phyloP scores from a whole-genome alignment of 2,113 vertebrate genomes.

The Brachyistius frenatus region DNA sequence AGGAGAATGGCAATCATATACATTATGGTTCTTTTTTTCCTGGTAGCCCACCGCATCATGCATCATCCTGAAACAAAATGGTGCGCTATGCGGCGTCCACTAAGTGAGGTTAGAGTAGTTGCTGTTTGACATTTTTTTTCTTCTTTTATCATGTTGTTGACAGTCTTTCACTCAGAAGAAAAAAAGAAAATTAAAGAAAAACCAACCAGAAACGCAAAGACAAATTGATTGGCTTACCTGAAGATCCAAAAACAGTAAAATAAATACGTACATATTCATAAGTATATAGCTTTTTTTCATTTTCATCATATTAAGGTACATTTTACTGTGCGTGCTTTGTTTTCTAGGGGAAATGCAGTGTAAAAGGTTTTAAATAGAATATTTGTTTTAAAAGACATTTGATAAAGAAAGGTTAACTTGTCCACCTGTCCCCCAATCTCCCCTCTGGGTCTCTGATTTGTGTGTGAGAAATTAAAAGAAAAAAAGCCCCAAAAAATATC shows the following conservation, averaged over 20 bases:
- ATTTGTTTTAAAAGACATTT: conserved; percentile 61
- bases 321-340: conserved; percentile 51
- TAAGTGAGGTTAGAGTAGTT: conserved; percentile 80
- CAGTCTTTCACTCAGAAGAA: conserved; percentile 72
- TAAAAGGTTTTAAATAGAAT: conserved; percentile 54
- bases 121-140: conserved; percentile 61
- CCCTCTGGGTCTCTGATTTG: conserved; percentile 62
- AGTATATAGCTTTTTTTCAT: conserved; percentile 59
- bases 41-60: conserved; percentile 17
- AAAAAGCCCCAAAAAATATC: background rate
- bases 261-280: conserved; percentile 73
- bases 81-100: conserved; percentile 50
- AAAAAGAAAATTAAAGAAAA: conserved; percentile 14
- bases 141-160: conserved; percentile 57
- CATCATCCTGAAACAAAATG: conserved; percentile 50
- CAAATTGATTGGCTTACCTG: conserved; percentile 47
- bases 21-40: conserved; percentile 57
- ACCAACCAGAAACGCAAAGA: conserved; percentile 46
- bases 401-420: conserved; percentile 77
- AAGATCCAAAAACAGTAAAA: conserved; percentile 74
- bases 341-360: conserved; percentile 73
- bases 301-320: conserved; percentile 72
- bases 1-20: conserved; percentile 67
- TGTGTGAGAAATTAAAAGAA: conserved; percentile 45
- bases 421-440: conserved; percentile 79